phyloP scores from a whole-genome alignment of 2,797 vertebrate genomes.

The Notamacropus eugenii region DNA sequence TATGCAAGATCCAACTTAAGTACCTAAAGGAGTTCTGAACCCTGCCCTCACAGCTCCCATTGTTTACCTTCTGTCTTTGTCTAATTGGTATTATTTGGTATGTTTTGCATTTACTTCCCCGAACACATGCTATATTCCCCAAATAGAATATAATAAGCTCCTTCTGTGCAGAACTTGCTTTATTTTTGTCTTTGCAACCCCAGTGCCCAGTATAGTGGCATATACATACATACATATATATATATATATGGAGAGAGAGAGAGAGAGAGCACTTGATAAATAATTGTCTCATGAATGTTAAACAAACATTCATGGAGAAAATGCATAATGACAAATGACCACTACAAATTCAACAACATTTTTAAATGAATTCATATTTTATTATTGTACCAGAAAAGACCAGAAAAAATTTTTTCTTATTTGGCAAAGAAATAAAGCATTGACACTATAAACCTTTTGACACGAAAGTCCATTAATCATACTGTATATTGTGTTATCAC shows the following conservation, averaged over 20 bases:
- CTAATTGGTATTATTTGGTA: background rate
- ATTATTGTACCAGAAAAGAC: background rate
- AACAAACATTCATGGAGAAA: background rate
- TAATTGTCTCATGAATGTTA: background rate
- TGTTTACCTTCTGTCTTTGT: background rate
- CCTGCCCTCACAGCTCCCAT: background rate
- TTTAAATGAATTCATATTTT: background rate
- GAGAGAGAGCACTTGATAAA: background rate
- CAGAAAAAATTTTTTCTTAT: background rate
- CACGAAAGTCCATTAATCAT: background rate
- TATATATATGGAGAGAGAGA: too few relatives aligned
- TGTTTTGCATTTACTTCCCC: background rate
- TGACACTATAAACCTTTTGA: background rate
- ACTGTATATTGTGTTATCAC: background rate
- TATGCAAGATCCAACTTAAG: background rate
- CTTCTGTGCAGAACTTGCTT: background rate
- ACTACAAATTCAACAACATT: background rate
- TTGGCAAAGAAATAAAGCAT: background rate
- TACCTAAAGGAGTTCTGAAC: background rate
- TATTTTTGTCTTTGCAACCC: background rate
- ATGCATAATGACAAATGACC: background rate
- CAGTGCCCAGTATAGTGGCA: background rate
- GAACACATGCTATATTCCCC: background rate
- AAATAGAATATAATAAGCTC: background rate
- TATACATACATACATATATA: too few relatives aligned